Conservation (phyloP, 1,140 invertebrate species). For the Ceratitis capitata region DNA sequence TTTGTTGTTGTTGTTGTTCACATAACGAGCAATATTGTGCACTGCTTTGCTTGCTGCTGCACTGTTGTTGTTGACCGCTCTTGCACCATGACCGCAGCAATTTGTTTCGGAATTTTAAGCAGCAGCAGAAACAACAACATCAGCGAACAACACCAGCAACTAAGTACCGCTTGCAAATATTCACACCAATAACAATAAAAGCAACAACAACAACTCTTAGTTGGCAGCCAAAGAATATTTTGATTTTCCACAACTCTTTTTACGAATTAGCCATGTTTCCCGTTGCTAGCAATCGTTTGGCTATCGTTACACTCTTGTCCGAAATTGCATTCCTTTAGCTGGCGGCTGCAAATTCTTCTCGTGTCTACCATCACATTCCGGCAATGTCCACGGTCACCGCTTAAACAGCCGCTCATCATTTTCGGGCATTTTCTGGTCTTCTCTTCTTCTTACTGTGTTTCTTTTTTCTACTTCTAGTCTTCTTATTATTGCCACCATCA, state of each 20-base stretch:
- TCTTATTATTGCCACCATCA: background rate
- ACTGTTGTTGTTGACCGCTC: background rate
- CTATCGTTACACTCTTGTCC: constrained; percentile 45
- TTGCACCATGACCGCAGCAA: constrained; percentile 52
- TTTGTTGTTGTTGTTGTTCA: background rate
- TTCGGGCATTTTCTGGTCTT: background rate
- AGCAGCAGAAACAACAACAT: constrained; percentile 47
- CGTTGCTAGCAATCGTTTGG: background rate
- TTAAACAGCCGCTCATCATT: background rate
- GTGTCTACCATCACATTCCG: background rate
- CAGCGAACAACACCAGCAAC: too few relatives aligned
- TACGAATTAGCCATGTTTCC: background rate
- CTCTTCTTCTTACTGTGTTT: too few relatives aligned
- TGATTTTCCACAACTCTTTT: background rate
- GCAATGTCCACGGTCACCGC: background rate
- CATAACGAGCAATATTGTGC: background rate
- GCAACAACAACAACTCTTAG: background rate
- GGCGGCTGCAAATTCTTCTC: constrained; percentile 46
- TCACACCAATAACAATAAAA: background rate
- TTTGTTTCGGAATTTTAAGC: constrained; percentile 64
- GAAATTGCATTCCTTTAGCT: constrained; percentile 59
- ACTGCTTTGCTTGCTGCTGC: background rate
- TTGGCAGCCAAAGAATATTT: too few relatives aligned
- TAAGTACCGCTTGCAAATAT: background rate
- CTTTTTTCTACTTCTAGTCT: too few relatives aligned